Percentiles rank a stretch among this genome's conserved stretches.
phyloP scores from a whole-genome alignment of 1,140 invertebrate genomes.

The Ips typographus region DNA sequence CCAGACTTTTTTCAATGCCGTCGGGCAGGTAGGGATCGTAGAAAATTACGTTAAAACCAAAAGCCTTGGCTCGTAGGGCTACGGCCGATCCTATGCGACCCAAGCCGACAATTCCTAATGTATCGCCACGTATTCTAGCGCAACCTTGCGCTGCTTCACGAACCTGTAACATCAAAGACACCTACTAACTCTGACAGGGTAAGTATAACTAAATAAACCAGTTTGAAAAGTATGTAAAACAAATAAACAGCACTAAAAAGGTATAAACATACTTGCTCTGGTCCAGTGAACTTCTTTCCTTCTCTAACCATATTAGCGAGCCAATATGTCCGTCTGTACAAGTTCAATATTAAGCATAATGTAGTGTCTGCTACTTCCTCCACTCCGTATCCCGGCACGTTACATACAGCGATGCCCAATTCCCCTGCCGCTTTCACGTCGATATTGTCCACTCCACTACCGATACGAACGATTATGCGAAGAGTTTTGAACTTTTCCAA shows the following conservation, averaged over 20 bases:
- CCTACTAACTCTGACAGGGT: too few relatives aligned
- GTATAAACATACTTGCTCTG: constrained; percentile 60
- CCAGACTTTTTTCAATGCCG: constrained; percentile 94
- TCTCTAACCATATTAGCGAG: constrained; percentile 97
- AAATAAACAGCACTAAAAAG: constrained; percentile 21
- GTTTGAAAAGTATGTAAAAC: not conserved
- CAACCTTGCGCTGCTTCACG: constrained; percentile 91
- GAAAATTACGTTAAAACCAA: constrained; percentile 97
- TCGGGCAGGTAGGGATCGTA: constrained; percentile 97
- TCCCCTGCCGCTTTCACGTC: constrained; percentile 92
- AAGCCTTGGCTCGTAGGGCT: constrained; percentile 91
- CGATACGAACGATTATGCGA: constrained; percentile 97
- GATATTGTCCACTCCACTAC: constrained; percentile 97
- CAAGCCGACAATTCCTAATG: constrained; percentile 92
- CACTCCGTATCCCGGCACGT: constrained; percentile 99
- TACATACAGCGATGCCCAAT: constrained; percentile 96
- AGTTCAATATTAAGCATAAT: constrained; percentile 95
- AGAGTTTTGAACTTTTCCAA: constrained; percentile 99
- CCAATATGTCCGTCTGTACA: constrained; percentile 99
- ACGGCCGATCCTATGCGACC: constrained; percentile 95
- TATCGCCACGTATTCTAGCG: constrained; percentile 93
- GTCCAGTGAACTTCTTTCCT: constrained; percentile 97
- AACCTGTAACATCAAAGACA: constrained; percentile 20
- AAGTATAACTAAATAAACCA: not conserved
- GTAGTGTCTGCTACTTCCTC: constrained; percentile 99